phyloP scores from a whole-genome alignment of 2,888 invertebrate genomes.

The Amorpha juglandis region DNA sequence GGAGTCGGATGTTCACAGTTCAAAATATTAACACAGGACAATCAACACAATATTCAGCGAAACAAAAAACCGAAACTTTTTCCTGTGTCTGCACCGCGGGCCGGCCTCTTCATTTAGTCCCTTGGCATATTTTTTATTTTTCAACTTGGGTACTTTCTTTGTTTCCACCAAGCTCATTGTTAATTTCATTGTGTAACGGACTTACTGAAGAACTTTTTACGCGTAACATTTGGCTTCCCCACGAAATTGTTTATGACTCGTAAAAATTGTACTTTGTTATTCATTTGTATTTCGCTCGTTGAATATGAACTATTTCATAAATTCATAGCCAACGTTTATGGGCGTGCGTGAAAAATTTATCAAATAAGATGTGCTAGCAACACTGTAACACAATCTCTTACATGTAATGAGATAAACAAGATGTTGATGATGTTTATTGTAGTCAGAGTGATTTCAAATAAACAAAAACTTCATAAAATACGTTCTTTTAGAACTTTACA shows the following conservation, averaged over 20 bases:
- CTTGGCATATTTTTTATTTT: slow-evolving; percentile 65
- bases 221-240: slow-evolving; percentile 51
- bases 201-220: slow-evolving; percentile 53
- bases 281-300: slow-evolving; percentile 40
- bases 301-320: slow-evolving; percentile 34
- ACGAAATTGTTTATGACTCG: slow-evolving; percentile 55
- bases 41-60: slow-evolving; percentile 34
- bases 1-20: background rate
- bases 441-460: too few species aligned
- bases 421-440: background rate
- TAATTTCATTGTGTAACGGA: slow-evolving; percentile 61
- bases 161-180: slow-evolving; percentile 60
- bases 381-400: background rate
- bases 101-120: slow-evolving; percentile 53
- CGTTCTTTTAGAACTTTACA: too few species aligned
- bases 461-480: too few species aligned
- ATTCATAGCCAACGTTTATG: slow-evolving; percentile 29
- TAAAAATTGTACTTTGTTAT: slow-evolving; percentile 49
- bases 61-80: slow-evolving; percentile 51
- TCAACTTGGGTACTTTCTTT: slow-evolving; percentile 53
- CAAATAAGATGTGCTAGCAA: slow-evolving; percentile 9
- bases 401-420: background rate
- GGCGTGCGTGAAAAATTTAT: slow-evolving; percentile 24
- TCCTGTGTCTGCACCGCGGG: slow-evolving; percentile 46
- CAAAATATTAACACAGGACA: background rate